Conservation (phyloP, 2,888 invertebrate genomes). For the Morpho helenor region DNA sequence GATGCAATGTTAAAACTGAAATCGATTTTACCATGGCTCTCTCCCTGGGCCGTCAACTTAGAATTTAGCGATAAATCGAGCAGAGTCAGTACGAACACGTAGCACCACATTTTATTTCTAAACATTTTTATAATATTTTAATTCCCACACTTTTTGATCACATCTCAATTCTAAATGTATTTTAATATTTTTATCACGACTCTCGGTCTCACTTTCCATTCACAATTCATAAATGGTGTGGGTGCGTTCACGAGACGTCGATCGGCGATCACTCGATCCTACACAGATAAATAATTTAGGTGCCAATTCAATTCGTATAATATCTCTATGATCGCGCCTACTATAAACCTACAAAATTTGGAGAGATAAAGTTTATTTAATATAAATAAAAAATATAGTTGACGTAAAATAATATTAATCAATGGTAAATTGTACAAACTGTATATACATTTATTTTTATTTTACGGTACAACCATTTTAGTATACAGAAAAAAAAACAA, state of each 20-base stretch:
- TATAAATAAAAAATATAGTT: too few species aligned
- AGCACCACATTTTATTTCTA: constrained; percentile 81
- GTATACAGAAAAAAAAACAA: too few species aligned
- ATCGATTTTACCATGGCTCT: constrained; percentile 85
- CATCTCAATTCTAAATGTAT: constrained; percentile 49
- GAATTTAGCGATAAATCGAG: constrained; percentile 83
- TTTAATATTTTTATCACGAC: constrained; percentile 38
- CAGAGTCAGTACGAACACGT: constrained; percentile 83
- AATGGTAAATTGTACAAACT: too few species aligned
- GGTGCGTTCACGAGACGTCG: constrained; percentile 14
- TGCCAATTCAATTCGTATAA: too few species aligned
- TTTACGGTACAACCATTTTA: too few species aligned
- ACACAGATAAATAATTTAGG: too few species aligned
- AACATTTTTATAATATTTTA: constrained; percentile 64
- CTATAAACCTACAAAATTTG: too few species aligned
- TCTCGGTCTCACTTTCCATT: constrained; percentile 30
- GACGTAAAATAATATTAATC: too few species aligned
- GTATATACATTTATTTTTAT: too few species aligned
- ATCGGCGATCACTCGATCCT: too few species aligned
- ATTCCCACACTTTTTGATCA: constrained; percentile 52
- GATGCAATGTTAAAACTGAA: constrained; percentile 25
- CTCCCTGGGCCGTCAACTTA: constrained; percentile 85
- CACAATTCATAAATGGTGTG: constrained; percentile 30
- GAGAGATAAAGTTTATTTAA: too few species aligned
- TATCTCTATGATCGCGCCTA: too few species aligned